Evolutionary conservation across 2,797 vertebrate species (phyloP), one percentile per base, ranked within the genome.

Genomic region (Amniataba percoides): DNA sequence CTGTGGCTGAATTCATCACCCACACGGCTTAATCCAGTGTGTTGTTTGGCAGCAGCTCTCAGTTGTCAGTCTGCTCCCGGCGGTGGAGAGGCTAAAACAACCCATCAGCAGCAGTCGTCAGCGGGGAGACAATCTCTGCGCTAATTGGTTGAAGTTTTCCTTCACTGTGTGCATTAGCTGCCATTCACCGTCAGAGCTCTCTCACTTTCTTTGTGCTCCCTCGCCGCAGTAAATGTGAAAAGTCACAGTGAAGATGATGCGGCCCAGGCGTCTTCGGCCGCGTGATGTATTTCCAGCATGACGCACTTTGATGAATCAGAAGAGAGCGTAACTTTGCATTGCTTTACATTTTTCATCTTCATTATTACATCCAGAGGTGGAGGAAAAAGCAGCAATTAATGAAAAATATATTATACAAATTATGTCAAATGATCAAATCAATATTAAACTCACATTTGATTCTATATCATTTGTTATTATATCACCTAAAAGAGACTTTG

Each of bases 1-100:
- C 71, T 75, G 63, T 25, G 46, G 82, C 73, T 73, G 80, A 75
- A 87, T 86, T 84, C 64, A 87, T 88, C 82, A 89, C 77, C 80
- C 85, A 52, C 75, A 73, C 72, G 67, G 68, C 65, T 75, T 66
- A 71, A 84, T 78, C 52, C 74, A 74, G 39, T 77, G 61, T 77
- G 77, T 83, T 75, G 77, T 74, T 84, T 86, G 87, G 81, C 71
- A 16, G 61, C 62, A 53, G 71, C 62, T 53, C 87, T 77, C 69
- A 46, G 80, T 76, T 81, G 74, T 75, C 74, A 34, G 59, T 46
- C 65, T 55, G 67, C 73, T 75, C 57, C 67, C 56, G 39, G 72
- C 59, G 16, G 58, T 0, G 36, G 69, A 59, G 59, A 79, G 27
- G 27, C 80, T 43, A 74, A 76, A 64, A 52, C 43, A 14, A n/a